Percentiles rank a stretch among this genome's conserved stretches.
Evolutionary conservation across 2,113 vertebrate genomes (phyloP).

Genomic region (Stegostoma tigrinum): DNA sequence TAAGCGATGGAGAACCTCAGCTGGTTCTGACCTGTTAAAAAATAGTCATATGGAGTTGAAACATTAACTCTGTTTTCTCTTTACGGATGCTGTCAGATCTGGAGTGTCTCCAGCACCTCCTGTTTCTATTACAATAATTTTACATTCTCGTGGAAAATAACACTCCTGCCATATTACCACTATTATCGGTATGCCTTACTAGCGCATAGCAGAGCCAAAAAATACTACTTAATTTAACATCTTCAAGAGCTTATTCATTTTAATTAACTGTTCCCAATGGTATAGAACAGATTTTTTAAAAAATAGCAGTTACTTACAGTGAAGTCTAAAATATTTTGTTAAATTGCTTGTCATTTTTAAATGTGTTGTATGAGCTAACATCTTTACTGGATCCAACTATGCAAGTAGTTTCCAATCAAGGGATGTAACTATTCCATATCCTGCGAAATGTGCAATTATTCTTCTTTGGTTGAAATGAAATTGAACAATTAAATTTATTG

Average conservation of each 20-base stretch:
- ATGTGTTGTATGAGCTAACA: neutral
- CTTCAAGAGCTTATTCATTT: neutral
- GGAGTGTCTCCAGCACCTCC: too few species aligned
- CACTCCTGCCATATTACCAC: neutral
- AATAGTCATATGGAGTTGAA: too few species aligned
- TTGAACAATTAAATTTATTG: neutral
- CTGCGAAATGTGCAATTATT: neutral
- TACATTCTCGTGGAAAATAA: neutral
- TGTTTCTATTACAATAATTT: too few species aligned
- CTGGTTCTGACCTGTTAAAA: too few species aligned
- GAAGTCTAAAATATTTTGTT: neutral
- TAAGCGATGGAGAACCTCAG: too few species aligned
- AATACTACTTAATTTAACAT: neutral
- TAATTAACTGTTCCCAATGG: neutral
- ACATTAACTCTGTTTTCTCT: too few species aligned
- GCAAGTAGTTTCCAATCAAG: neutral
- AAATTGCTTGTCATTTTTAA: conserved; percentile 12
- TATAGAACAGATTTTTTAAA: neutral
- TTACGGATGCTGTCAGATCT: too few species aligned
- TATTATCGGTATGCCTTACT: neutral
- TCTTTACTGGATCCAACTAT: neutral
- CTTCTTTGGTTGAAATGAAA: neutral
- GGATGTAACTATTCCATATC: neutral
- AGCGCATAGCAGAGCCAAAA: neutral
- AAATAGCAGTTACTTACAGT: neutral